Conservation (phyloP, 2,888 invertebrate species). For the Gortyna flavago region DNA sequence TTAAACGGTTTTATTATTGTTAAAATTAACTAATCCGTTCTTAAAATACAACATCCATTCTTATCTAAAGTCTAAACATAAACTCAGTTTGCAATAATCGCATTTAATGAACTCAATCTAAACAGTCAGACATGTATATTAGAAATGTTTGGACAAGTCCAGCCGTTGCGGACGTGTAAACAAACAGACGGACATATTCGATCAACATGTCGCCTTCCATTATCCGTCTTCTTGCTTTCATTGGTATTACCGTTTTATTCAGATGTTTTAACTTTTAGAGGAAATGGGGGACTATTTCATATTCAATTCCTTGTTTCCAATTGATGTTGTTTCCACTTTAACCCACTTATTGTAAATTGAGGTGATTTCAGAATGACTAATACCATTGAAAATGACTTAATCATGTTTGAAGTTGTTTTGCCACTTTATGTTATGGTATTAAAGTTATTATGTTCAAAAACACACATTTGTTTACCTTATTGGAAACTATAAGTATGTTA, state of each 20-base stretch:
- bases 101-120: conserved; percentile 51
- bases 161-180: conserved; percentile 50
- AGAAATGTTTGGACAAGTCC: conserved; percentile 60
- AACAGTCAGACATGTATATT: conserved; percentile 57
- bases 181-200: conserved; percentile 54
- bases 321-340: too few species aligned
- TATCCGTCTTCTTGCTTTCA: conserved; percentile 44
- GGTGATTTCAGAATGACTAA: too few species aligned
- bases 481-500: not conserved
- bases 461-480: too few species aligned
- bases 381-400: too few species aligned
- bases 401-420: too few species aligned
- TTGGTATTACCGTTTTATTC: conserved; percentile 37
- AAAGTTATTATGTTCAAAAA: too few species aligned
- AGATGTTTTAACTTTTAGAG: not conserved
- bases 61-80: conserved; percentile 19
- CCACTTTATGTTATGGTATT: too few species aligned
- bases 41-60: conserved; percentile 5
- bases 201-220: conserved; percentile 59
- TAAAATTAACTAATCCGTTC: not conserved
- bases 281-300: conserved; percentile 14
- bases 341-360: too few species aligned
- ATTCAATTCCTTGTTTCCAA: too few species aligned
- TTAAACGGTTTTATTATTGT: too few species aligned
- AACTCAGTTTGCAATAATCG: conserved; percentile 52